Evolutionary conservation across 2,113 vertebrate species (phyloP).

Genomic region (Sorex fumeus): DNA sequence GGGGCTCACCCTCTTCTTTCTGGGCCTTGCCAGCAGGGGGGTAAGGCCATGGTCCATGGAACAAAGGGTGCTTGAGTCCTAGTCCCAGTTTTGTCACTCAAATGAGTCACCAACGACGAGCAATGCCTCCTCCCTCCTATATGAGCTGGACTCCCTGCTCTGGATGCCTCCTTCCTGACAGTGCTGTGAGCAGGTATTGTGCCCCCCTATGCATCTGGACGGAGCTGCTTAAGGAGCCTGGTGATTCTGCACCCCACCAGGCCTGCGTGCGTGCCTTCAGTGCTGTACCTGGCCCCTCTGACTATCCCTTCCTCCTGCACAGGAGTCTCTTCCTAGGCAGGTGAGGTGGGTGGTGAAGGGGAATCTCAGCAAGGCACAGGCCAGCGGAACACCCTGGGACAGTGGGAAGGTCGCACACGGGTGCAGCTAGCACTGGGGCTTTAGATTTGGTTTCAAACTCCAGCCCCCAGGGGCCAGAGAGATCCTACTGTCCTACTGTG

Average conservation of each 20-base stretch:
- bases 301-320: neutral
- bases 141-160: neutral
- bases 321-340: neutral
- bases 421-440: neutral
- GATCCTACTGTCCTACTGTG: neutral
- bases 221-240: neutral
- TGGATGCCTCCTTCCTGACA: neutral
- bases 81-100: neutral
- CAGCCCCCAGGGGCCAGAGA: neutral
- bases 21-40: constrained; percentile 6
- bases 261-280: neutral
- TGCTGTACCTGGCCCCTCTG: neutral
- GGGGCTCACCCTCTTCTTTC: neutral
- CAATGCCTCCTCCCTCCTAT: neutral
- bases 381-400: neutral
- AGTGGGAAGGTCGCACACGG: neutral
- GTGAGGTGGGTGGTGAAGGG: neutral
- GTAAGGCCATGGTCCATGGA: neutral
- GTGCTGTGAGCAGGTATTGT: too few species aligned
- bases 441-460: neutral
- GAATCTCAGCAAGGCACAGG: neutral
- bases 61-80: neutral
- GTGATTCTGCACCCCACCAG: too few species aligned
- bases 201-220: neutral
- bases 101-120: too few species aligned